Base-by-base conservation (phyloP, 2,113 vertebrate genomes). In the Equus quagga region DNA sequence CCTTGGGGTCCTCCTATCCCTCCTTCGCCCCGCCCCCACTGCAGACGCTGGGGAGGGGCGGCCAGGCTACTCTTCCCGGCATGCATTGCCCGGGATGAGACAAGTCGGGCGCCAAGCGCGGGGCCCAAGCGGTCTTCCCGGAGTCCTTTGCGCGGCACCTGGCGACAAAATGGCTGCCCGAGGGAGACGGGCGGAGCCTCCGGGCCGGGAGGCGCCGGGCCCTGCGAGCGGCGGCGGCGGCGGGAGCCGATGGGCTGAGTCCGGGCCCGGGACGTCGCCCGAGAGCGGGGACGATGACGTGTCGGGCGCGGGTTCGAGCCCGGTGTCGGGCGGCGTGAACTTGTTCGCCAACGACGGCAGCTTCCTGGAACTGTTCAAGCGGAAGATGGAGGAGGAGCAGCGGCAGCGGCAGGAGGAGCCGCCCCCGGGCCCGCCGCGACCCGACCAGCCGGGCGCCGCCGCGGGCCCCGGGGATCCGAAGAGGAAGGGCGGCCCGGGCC, bases 281-380 rank as follows among this genome's bases (percentile, higher is more conserved):
- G 97, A 97, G 88, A 98, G 98, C 72, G 98, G 97, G 5, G 96
- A 98, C 69, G 97, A 92, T n/a, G 98, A 97, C 72, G 96, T 81
- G 92, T 97, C 94, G 60, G 94, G 94, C 28, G 95, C 88, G 51
- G 86, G 96, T 62, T 97, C 97, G 79, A 97, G 94, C 80, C 94
- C 97, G 9, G 89, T 97, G 82, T 97, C 98, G 44, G 97, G 98
- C 56, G 99, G 99, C 31, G 98, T 99, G n/a, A 99, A 99, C 98
- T 99, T 97, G 36, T 99, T 99, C 98, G 99, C 99, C 58, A 99
- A 99, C 98, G 99, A 99, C 93, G 99, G 99, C 97, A 99, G 99
- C 99, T 99, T 99, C 98, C 99, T 99, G 99, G 99, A 99, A 99
- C 99, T 99, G 94, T 99, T 99, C 98, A 99, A 99, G 99, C 99